Evolutionary conservation across 2,888 invertebrate genomes (phyloP).

Genomic region (Drosophila fungiperda): DNA sequence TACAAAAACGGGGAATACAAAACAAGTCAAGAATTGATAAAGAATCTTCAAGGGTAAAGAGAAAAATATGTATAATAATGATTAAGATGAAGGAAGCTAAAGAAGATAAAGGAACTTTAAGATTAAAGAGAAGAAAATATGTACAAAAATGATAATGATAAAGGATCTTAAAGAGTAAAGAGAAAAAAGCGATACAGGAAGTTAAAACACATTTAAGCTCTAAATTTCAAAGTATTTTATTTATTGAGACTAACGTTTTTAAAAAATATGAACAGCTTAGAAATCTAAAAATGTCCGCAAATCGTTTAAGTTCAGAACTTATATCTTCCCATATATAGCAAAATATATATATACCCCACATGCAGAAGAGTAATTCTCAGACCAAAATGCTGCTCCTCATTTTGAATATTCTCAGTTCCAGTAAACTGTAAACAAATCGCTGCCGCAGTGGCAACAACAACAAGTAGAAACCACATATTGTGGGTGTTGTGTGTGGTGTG

Average conservation of each 20-base stretch:
- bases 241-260: background rate
- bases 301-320: background rate
- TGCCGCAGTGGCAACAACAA: constrained; percentile 6
- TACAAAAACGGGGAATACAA: background rate
- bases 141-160: background rate
- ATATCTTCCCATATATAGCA: fast-evolving
- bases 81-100: too few relatives aligned
- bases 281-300: background rate
- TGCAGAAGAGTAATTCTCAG: constrained; percentile 14
- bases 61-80: background rate
- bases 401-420: constrained; percentile 15
- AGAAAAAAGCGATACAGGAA: too few relatives aligned
- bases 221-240: background rate
- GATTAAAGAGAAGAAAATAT: background rate
- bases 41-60: background rate
- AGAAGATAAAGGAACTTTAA: background rate
- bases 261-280: background rate
- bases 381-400: background rate
- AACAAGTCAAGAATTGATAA: background rate
- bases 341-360: background rate
- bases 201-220: background rate
- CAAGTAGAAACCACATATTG: background rate
- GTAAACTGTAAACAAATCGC: constrained; percentile 61
- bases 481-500: constrained; percentile 21
- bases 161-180: background rate